Base-by-base conservation (phyloP, 1,140 invertebrate species). In the Drosophila kikkawai region DNA sequence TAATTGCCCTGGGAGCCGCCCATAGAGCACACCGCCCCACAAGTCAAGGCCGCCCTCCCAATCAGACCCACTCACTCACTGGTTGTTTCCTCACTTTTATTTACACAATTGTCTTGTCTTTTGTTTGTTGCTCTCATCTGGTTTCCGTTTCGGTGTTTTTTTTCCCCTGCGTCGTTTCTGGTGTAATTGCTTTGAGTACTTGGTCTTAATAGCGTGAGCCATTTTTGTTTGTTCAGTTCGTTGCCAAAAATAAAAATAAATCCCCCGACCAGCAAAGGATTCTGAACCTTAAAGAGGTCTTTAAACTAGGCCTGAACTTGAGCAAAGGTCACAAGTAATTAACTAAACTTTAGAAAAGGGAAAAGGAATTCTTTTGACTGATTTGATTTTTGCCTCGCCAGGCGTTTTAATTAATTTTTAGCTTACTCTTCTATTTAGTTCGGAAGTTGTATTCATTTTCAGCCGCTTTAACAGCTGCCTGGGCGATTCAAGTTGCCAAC, bases 11-110 rank as follows among this genome's bases (percentile, higher is more conserved):
- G 47, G 26, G 13, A 51, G 34, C 11, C 56, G 13, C 58, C 63
- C 26, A 12, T 15, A 9, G n/a, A 32, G 32, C 58, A 19, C 13
- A 65, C 44, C 39, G 34, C 37, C 63, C 61, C 63, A 36, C 29
- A 53, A 37, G 41, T n/a, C 63, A 32, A 36, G 67, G 22, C 48
- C 34, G 9, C 45, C 53, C 60, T 12, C 41, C 60, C 51, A 63
- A 75, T 75, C 48, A 75, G 36, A 47, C 50, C 50, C 70, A 73
- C 50, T 63, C 70, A 73, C 50, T 63, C 47, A 26, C n/a, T 34
- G 32, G 15, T 29, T 75, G 69, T 63, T 84, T 86, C 47, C 64
- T 63, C 51, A 60, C 41, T 57, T 71, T 74, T 86, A 74, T 86
- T 81, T 78, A 39, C 44, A 55, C 75, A 79, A 86, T 47, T 82